A percentile compares a stretch with the other conserved stretches of the same genome.
These are phyloP conservation scores for Leptinotarsa rubiginosa DNA, from an alignment of 2,888 invertebrate genomes.

Conservation along the genomic window DNA sequence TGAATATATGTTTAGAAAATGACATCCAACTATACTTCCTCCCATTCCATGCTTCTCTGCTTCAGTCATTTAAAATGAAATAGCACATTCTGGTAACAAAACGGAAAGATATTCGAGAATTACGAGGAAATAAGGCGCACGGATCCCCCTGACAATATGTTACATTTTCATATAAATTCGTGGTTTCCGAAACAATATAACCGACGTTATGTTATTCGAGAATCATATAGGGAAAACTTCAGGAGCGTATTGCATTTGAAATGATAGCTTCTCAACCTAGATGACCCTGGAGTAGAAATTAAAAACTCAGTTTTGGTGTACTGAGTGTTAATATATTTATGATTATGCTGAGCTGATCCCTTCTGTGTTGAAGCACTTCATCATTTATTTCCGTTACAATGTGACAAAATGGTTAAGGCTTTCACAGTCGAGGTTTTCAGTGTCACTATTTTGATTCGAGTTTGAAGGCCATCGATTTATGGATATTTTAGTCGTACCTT, in stretches of 20 bases:
- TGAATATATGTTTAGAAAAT: neutral
- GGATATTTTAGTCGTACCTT: too few species aligned
- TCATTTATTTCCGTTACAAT: too few species aligned
- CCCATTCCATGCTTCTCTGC: slow-evolving; percentile 4
- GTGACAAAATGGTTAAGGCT: too few species aligned
- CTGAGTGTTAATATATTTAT: too few species aligned
- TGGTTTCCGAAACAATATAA: neutral
- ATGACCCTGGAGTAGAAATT: too few species aligned
- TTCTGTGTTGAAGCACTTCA: too few species aligned
- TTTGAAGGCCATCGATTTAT: too few species aligned
- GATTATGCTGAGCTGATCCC: too few species aligned
- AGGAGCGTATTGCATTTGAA: neutral
- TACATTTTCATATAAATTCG: slow-evolving; percentile 20
- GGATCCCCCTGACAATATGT: slow-evolving; percentile 17
- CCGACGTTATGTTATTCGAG: neutral
- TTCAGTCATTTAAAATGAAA: neutral
- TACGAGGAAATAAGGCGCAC: slow-evolving; percentile 1
- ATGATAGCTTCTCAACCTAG: too few species aligned
- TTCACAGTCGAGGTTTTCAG: too few species aligned
- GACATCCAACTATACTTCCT: neutral
- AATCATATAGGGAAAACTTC: neutral
- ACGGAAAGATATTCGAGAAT: neutral
- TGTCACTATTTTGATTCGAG: too few species aligned
- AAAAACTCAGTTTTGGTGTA: too few species aligned
- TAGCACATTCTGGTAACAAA: slow-evolving; percentile 10